phyloP scores from a whole-genome alignment of 2,888 invertebrate species.

The Drosophila prolongata region DNA sequence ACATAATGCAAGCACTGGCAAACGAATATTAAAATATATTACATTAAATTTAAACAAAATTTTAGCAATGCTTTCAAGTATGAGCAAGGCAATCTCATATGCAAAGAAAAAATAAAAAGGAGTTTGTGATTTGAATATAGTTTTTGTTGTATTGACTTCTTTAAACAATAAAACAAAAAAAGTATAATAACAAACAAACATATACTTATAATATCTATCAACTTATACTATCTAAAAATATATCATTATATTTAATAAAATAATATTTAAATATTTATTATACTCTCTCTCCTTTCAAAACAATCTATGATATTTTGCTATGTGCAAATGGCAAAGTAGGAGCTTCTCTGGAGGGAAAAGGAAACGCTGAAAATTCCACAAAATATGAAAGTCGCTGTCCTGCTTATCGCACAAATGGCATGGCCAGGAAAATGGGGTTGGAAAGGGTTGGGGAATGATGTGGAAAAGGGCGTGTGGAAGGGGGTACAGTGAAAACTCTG shows the following conservation, averaged over 20 bases:
- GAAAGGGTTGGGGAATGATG: background rate
- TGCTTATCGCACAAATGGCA: conserved; percentile 49
- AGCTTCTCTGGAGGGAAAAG: conserved; percentile 26
- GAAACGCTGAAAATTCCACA: conserved; percentile 45
- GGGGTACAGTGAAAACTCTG: conserved; percentile 6
- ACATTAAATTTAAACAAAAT: too few relatives aligned
- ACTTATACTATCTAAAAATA: too few relatives aligned
- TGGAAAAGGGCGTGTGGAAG: background rate
- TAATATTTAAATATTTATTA: background rate
- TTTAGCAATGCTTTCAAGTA: too few relatives aligned
- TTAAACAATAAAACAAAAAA: too few relatives aligned
- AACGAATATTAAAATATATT: background rate
- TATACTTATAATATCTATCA: too few relatives aligned
- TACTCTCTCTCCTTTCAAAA: background rate
- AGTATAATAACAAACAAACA: too few relatives aligned
- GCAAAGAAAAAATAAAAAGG: too few relatives aligned
- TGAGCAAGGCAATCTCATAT: too few relatives aligned
- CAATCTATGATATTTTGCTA: background rate
- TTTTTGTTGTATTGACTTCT: too few relatives aligned
- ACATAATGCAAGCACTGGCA: conserved; percentile 18
- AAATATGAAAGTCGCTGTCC: conserved; percentile 54
- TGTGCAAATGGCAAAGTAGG: conserved; percentile 11
- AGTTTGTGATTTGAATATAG: too few relatives aligned
- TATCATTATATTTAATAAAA: too few relatives aligned
- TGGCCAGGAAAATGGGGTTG: conserved; percentile 16